phyloP scores from a whole-genome alignment of 1,140 invertebrate species.

The Microplitis mediator region DNA sequence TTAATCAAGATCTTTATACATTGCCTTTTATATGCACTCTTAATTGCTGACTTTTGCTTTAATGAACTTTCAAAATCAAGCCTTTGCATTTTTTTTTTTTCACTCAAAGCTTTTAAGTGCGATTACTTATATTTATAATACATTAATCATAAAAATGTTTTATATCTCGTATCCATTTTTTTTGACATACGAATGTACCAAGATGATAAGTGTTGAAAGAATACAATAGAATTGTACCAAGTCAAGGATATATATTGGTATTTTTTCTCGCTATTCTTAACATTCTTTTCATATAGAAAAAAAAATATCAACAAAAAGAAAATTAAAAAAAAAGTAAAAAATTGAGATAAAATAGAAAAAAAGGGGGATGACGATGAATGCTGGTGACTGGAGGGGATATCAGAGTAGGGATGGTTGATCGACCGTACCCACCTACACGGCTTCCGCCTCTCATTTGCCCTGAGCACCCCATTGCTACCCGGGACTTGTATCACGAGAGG shows the following conservation, averaged over 20 bases:
- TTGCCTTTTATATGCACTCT: not conserved
- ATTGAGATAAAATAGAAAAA: not conserved
- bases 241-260: not conserved
- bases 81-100: too few relatives aligned
- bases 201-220: not conserved
- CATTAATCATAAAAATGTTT: not conserved
- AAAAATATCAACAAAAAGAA: not conserved
- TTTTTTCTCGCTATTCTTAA: conserved; percentile 4
- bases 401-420: conserved; percentile 49
- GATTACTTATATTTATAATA: too few relatives aligned
- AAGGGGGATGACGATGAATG: conserved; percentile 5
- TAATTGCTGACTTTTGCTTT: not conserved
- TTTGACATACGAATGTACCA: not conserved
- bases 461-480: conserved; percentile 42
- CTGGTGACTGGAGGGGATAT: conserved; percentile 15
- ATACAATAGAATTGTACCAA: not conserved
- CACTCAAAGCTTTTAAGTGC: too few relatives aligned
- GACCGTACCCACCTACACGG: conserved; percentile 43
- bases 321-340: conserved; percentile 5
- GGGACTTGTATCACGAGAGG: conserved; percentile 38
- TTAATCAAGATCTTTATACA: not conserved
- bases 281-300: not conserved
- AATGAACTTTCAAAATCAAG: too few relatives aligned
- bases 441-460: conserved; percentile 41
- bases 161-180: not conserved